These are phyloP conservation scores for Miichthys miiuy DNA, from an alignment of 2,797 vertebrate species.

Conservation along the genomic window DNA sequence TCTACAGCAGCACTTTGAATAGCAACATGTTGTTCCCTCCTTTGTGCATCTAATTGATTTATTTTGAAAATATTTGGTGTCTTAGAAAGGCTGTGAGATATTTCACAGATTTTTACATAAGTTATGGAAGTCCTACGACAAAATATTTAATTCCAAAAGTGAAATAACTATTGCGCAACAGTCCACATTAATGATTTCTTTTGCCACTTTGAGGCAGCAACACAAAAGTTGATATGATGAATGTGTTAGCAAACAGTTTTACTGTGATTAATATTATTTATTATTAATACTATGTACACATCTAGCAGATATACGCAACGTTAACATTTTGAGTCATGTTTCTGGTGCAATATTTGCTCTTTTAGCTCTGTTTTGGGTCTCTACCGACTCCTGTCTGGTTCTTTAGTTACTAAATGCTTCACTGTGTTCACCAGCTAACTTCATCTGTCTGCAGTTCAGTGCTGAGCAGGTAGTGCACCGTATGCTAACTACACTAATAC, in stretches of 20 bases:
- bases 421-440: too few relatives aligned
- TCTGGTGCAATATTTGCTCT: not conserved
- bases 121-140: not conserved
- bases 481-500: not conserved
- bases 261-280: too few relatives aligned
- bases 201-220: slow-evolving; percentile 15
- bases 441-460: too few relatives aligned
- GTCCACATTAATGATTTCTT: not conserved
- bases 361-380: not conserved
- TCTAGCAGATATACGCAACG: not conserved
- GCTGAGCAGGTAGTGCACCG: not conserved
- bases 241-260: too few relatives aligned
- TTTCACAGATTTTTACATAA: not conserved
- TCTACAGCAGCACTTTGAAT: too few relatives aligned
- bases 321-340: not conserved
- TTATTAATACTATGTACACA: not conserved
- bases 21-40: not conserved
- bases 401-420: too few relatives aligned
- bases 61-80: not conserved
- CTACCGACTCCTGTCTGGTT: not conserved
- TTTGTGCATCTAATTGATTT: not conserved
- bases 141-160: not conserved
- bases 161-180: not conserved
- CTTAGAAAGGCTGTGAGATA: not conserved
- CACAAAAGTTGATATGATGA: not conserved